Conservation (phyloP, 2,888 invertebrate genomes). For the Temnothorax ravouxi region DNA sequence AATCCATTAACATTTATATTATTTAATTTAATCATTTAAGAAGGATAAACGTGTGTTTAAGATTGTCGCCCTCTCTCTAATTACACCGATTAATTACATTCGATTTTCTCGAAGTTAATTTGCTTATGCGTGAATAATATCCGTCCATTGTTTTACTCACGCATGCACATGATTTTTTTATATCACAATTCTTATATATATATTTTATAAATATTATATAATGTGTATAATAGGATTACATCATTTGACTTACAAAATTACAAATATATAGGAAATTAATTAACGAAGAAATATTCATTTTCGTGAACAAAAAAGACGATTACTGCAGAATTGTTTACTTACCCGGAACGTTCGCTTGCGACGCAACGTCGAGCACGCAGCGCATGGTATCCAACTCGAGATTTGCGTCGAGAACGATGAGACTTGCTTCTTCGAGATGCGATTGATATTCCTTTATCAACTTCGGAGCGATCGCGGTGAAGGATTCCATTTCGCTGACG, state of each 20-base stretch:
- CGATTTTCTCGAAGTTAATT: background rate
- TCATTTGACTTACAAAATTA: slow-evolving; percentile 25
- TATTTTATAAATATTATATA: slow-evolving; percentile 18
- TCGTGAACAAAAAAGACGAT: background rate
- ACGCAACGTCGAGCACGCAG: slow-evolving; percentile 89
- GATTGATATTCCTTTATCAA: slow-evolving; percentile 89
- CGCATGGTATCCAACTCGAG: slow-evolving; percentile 90
- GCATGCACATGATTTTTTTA: background rate
- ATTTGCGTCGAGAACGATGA: slow-evolving; percentile 96
- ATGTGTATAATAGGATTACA: slow-evolving; percentile 18
- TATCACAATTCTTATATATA: background rate
- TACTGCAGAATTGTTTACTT: slow-evolving; percentile 79
- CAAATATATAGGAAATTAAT: slow-evolving; percentile 27
- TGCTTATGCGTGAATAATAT: slow-evolving; percentile 11
- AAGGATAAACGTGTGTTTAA: background rate
- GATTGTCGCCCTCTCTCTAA: slow-evolving; percentile 1
- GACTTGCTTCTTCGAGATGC: slow-evolving; percentile 89
- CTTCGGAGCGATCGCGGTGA: slow-evolving; percentile 90
- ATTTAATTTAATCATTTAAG: background rate
- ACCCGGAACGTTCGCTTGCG: slow-evolving; percentile 90
- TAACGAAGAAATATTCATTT: background rate
- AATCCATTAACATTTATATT: background rate
- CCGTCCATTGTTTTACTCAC: slow-evolving; percentile 22
- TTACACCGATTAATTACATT: background rate
- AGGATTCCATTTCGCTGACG: slow-evolving; percentile 95